Conservation (phyloP, 2,888 invertebrate genomes). For the Cataglyphis albicans region DNA sequence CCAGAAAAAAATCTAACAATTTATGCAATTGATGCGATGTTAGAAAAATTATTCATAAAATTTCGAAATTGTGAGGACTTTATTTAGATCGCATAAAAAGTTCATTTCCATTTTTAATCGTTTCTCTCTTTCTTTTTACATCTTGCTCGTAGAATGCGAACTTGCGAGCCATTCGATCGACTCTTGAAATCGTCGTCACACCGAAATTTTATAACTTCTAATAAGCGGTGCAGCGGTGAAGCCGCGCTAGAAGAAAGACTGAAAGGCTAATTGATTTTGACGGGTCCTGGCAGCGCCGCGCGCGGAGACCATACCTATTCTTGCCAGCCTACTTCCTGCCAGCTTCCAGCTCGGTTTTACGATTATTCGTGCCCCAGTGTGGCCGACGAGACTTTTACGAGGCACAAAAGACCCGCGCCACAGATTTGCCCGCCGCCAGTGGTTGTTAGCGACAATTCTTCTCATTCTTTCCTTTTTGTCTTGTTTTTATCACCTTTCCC, state of each 20-base stretch:
- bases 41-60: neutral
- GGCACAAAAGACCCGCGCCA: slow-evolving; percentile 78
- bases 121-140: slow-evolving; percentile 14
- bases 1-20: neutral
- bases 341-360: slow-evolving; percentile 80
- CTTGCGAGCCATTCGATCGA: slow-evolving; percentile 65
- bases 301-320: slow-evolving; percentile 67
- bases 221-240: slow-evolving; percentile 79
- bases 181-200: slow-evolving; percentile 62
- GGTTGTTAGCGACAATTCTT: slow-evolving; percentile 80
- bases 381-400: slow-evolving; percentile 79
- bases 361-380: slow-evolving; percentile 78
- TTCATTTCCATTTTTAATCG: neutral
- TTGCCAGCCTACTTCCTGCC: slow-evolving; percentile 83
- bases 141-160: slow-evolving; percentile 1
- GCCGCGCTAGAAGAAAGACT: slow-evolving; percentile 74
- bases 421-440: slow-evolving; percentile 77
- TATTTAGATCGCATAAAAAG: neutral
- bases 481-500: slow-evolving; percentile 56
- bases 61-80: neutral
- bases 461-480: slow-evolving; percentile 71
- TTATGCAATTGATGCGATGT: neutral
- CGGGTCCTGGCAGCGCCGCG: slow-evolving; percentile 78
- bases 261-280: slow-evolving; percentile 80
- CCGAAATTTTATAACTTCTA: slow-evolving; percentile 83